Percentiles rank a stretch among this genome's conserved stretches.
These are phyloP conservation scores for Oscheius sp. DNA, from an alignment of 2,888 invertebrate species.

Conservation along the genomic window DNA sequence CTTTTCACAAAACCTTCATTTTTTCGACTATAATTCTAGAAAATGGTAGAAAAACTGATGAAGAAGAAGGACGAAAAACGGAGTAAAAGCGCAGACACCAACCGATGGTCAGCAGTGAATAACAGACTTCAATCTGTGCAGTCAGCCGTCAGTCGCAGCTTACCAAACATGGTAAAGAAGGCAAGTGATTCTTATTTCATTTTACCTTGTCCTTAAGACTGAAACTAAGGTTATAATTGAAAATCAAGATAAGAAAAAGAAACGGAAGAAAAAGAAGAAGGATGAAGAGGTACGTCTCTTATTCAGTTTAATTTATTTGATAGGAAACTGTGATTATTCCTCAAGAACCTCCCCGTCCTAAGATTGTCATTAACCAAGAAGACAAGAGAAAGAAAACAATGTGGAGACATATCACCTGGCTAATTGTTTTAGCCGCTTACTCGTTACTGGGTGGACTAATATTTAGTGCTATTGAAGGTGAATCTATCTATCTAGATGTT, in stretches of 20 bases:
- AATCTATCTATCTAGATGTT: not conserved
- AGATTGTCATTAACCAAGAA: slow-evolving; percentile 44
- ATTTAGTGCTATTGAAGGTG: slow-evolving; percentile 62
- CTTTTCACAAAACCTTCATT: not conserved
- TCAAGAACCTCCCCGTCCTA: slow-evolving; percentile 35
- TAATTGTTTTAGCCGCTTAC: slow-evolving; percentile 53
- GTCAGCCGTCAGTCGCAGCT: slow-evolving; percentile 49
- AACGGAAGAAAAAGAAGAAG: slow-evolving; percentile 22
- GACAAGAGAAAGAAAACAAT: slow-evolving; percentile 53
- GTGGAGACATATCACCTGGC: slow-evolving; percentile 55
- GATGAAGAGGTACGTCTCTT: slow-evolving; percentile 2
- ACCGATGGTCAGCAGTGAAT: slow-evolving; percentile 49
- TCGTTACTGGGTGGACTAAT: slow-evolving; percentile 56
- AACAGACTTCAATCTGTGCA: slow-evolving; percentile 46
- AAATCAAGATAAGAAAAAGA: slow-evolving; percentile 23
- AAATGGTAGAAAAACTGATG: not conserved
- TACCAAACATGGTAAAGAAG: slow-evolving; percentile 50
- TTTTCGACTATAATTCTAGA: not conserved
- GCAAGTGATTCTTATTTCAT: not conserved
- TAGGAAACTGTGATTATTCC: slow-evolving; percentile 32
- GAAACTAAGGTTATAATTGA: slow-evolving; percentile 25
- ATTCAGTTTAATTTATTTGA: not conserved
- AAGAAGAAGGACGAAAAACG: slow-evolving; percentile 29
- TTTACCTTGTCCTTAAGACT: not conserved
- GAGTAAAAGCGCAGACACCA: slow-evolving; percentile 49